These are phyloP conservation scores for Sphaerodactylus townsendi DNA, from an alignment of 2,113 vertebrate genomes.

Conservation along the genomic window DNA sequence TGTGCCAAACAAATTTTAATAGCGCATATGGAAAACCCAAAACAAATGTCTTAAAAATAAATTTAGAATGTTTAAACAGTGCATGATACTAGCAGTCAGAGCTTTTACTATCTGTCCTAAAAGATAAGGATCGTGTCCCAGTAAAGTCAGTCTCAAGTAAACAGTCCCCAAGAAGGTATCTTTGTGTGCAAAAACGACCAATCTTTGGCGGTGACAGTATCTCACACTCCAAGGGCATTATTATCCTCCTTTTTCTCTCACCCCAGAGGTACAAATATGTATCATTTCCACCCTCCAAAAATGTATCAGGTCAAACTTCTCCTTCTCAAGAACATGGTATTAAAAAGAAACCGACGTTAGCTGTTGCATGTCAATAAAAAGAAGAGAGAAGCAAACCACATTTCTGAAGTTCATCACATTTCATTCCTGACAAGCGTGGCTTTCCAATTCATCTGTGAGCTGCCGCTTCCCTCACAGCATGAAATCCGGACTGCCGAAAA, in stretches of 20 bases:
- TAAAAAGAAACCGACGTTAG: conserved; percentile 19
- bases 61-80: too few species aligned
- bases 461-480: conserved; percentile 22
- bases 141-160: background rate
- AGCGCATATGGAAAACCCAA: too few species aligned
- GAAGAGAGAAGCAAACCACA: conserved; percentile 29
- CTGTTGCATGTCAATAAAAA: conserved; percentile 53
- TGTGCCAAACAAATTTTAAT: too few species aligned
- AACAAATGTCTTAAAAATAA: too few species aligned
- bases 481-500: conserved; percentile 67
- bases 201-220: conserved; percentile 30
- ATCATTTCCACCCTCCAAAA: conserved; percentile 12
- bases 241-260: conserved; percentile 32
- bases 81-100: background rate
- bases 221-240: conserved; percentile 29
- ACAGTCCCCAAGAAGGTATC: background rate
- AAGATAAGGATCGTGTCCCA: background rate
- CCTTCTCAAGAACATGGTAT: conserved; percentile 42
- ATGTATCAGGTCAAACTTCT: conserved; percentile 59
- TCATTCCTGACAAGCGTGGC: conserved; percentile 71
- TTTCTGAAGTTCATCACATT: conserved; percentile 59
- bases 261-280: conserved; percentile 66
- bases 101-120: background rate
- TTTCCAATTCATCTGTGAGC: conserved; percentile 56
- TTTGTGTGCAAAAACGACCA: conserved; percentile 49